These are phyloP conservation scores for Sebastes vulpes DNA, from an alignment of 2,797 vertebrate genomes.

Conservation along the genomic window DNA sequence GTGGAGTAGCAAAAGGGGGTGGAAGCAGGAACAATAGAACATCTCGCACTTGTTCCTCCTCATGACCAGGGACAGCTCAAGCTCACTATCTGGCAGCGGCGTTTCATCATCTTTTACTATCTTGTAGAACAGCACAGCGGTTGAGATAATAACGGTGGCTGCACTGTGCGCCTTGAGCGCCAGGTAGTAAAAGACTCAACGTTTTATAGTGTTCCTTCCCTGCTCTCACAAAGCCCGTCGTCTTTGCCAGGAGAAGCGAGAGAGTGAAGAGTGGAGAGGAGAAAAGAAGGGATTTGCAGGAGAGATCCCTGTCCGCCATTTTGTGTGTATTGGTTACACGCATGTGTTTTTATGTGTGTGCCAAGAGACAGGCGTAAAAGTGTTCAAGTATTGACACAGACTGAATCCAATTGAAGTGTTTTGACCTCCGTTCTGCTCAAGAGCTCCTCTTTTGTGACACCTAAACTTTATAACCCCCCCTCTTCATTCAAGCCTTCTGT, in stretches of 20 bases:
- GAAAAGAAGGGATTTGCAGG: neutral
- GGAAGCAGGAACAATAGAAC: slow-evolving; percentile 10
- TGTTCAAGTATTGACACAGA: slow-evolving; percentile 41
- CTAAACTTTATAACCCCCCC: slow-evolving; percentile 67
- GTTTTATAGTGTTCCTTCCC: slow-evolving; percentile 64
- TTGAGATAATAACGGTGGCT: slow-evolving; percentile 77
- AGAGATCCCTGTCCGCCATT: slow-evolving; percentile 25
- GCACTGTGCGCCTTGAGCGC: slow-evolving; percentile 61
- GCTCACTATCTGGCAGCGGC: slow-evolving; percentile 13
- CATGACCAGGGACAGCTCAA: slow-evolving; percentile 16
- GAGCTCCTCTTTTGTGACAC: slow-evolving; percentile 71
- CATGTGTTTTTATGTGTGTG: neutral
- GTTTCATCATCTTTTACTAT: slow-evolving; percentile 79
- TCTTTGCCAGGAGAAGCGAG: slow-evolving; percentile 44
- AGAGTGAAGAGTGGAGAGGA: slow-evolving; percentile 15
- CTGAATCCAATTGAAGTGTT: slow-evolving; percentile 53
- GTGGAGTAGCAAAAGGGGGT: neutral
- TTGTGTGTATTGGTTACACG: neutral
- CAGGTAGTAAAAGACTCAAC: slow-evolving; percentile 76
- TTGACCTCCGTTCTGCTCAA: slow-evolving; percentile 64
- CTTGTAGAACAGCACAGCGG: slow-evolving; percentile 77
- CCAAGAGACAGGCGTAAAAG: neutral
- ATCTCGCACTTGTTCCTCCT: slow-evolving; percentile 10
- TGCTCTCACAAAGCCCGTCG: slow-evolving; percentile 17
- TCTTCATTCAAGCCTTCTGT: slow-evolving; percentile 66